phyloP scores from a whole-genome alignment of 2,797 vertebrate species.

The Lutjanus campechanus region DNA sequence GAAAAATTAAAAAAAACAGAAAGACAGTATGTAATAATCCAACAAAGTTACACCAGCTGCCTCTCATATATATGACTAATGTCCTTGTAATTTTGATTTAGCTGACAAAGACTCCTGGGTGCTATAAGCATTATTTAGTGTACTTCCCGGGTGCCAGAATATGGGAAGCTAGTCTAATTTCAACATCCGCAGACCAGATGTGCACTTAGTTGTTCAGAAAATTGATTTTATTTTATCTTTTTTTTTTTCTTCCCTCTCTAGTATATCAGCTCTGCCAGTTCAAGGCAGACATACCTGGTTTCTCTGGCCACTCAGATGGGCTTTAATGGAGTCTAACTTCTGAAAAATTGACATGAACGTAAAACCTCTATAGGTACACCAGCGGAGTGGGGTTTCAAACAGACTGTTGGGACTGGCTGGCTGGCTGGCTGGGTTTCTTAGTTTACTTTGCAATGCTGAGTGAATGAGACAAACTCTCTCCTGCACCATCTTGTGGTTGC shows the following conservation, averaged over 20 bases:
- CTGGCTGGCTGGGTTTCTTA: neutral
- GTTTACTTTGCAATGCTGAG: too few relatives aligned
- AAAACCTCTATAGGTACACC: too few relatives aligned
- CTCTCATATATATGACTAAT: neutral
- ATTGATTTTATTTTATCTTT: too few relatives aligned
- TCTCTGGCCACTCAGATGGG: neutral
- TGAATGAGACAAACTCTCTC: too few relatives aligned
- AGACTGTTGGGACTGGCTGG: neutral
- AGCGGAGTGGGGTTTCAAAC: neutral
- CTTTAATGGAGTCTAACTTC: neutral
- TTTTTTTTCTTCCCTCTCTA: too few relatives aligned
- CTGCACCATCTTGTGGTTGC: neutral
- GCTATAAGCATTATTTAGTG: neutral
- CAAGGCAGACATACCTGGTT: neutral
- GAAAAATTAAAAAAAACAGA: neutral
- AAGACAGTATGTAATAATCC: neutral
- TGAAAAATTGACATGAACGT: neutral
- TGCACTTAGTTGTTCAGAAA: too few relatives aligned
- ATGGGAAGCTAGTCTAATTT: neutral
- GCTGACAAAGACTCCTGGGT: neutral
- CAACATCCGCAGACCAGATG: neutral
- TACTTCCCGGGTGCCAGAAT: neutral
- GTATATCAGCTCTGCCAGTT: too few relatives aligned
- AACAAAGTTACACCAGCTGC: conserved; percentile 13
- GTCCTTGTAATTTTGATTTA: neutral